Conservation (phyloP, 2,888 invertebrate genomes). For the Agonopterix heracliana region DNA sequence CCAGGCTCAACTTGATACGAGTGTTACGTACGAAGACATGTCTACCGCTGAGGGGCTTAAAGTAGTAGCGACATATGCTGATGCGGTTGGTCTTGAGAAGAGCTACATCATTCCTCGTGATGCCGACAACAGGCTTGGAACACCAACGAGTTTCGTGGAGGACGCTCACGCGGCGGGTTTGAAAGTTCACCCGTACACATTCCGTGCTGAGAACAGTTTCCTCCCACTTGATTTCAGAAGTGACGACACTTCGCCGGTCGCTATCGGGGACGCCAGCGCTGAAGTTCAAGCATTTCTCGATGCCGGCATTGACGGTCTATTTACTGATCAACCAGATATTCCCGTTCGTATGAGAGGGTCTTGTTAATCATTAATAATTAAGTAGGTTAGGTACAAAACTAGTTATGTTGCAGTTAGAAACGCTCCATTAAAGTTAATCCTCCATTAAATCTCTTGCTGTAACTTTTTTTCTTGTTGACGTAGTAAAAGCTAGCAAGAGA, state of each 20-base stretch:
- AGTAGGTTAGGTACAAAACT: no score
- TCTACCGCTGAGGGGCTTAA: conserved; percentile 48
- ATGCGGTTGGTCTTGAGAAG: conserved; percentile 62
- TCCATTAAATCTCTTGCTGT: no score
- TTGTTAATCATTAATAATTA: not conserved
- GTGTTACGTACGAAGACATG: conserved; percentile 54
- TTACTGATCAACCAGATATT: conserved; percentile 62
- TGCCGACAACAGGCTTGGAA: conserved; percentile 36
- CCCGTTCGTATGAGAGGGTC: conserved; percentile 30
- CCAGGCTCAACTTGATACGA: conserved; percentile 36
- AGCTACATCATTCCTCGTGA: conserved; percentile 56
- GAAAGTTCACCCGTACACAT: conserved; percentile 63
- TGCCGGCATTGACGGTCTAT: conserved; percentile 60
- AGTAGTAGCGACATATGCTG: conserved; percentile 54
- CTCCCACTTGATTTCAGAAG: conserved; percentile 51
- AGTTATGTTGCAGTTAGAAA: no score
- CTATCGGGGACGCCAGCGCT: conserved; percentile 42
- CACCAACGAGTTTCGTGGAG: conserved; percentile 45
- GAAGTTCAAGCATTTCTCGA: conserved; percentile 51
- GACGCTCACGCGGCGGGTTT: conserved; percentile 54
- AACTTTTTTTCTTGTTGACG: no score
- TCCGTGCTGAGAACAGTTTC: conserved; percentile 57
- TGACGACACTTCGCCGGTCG: conserved; percentile 22
- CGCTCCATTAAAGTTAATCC: no score
- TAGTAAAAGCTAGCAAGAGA: no score